Evolutionary conservation across 2,797 vertebrate genomes (phyloP), one percentile per base, ranked within the genome.

Genomic region (Poecilia velifera): DNA sequence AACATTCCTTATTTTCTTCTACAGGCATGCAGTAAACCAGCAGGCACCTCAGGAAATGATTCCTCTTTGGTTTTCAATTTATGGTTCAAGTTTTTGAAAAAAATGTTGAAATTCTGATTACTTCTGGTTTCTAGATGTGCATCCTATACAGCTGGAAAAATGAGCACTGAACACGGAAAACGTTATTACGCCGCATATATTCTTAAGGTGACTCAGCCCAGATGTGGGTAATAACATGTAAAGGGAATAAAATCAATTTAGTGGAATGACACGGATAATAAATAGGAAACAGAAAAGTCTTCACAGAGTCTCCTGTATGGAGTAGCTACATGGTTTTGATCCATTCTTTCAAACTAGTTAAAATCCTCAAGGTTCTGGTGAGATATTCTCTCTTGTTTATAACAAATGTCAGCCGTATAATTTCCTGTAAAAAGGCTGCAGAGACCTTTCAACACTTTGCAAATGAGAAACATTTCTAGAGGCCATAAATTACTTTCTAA

Each of bases 1-100:
- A 87, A 79, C n/a, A 71, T 84, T 81, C 82, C 82, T 89, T 84
- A 43, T 82, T 82, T 59, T 59, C 77, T 73, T 74, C 62, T 82
- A 84, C 82, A 77, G 31, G 64, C 74, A 68, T 70, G 81, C 31
- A 64, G 75, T 34, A 41, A 82, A 89, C 75, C 74, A 74, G 81
- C 1, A 34, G 71, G 25, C 47, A 43, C 59, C 31, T 76, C 13
- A 8, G 57, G 66, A 84, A 75, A 31, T 14, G 20, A 16, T 36
- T 53, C 71, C 53, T 51, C 53, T 31, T 16, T n/a, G 4, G 62
- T 72, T 68, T 68, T 68, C 20, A 68, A 68, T 25, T 41, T 25
- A 13, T 3, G 13, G 66, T 41, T 70, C 22, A 25, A 4, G 22
- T 41, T 43, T 43, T 43, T 70, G 39, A 41, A 10, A 66, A 41